phyloP scores from a whole-genome alignment of 2,797 vertebrate genomes.

The Setipinna tenuifilis region DNA sequence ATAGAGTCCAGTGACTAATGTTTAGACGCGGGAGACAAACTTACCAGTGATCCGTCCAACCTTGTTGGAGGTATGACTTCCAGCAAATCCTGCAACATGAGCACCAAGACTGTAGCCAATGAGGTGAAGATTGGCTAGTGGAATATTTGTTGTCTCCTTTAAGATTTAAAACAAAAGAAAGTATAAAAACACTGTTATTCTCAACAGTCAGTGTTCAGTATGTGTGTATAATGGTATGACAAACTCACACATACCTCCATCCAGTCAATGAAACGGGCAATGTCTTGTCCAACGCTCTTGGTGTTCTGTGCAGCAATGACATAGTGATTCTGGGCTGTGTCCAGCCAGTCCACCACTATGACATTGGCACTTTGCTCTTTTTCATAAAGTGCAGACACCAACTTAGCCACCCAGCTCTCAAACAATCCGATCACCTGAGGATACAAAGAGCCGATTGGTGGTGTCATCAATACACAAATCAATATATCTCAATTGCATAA shows the following conservation, averaged over 20 bases:
- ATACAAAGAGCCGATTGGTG: background rate
- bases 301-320: constrained; percentile 77
- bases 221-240: background rate
- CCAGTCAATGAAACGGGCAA: constrained; percentile 80
- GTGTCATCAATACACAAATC: background rate
- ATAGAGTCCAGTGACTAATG: background rate
- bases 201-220: background rate
- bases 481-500: too few relatives aligned
- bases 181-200: background rate
- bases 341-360: constrained; percentile 81
- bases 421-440: constrained; percentile 79
- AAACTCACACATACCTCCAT: constrained; percentile 70
- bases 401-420: constrained; percentile 78
- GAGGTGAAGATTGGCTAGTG: constrained; percentile 76
- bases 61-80: constrained; percentile 74
- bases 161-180: constrained; percentile 29
- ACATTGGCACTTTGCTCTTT: constrained; percentile 76
- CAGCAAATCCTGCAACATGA: constrained; percentile 81
- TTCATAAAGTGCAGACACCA: constrained; percentile 76
- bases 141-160: constrained; percentile 73
- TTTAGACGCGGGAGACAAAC: background rate
- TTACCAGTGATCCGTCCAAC: constrained; percentile 81
- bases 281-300: constrained; percentile 73
- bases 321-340: constrained; percentile 78
- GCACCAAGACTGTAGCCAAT: constrained; percentile 84